phyloP scores from a whole-genome alignment of 2,113 vertebrate genomes.

The Propithecus coquereli region DNA sequence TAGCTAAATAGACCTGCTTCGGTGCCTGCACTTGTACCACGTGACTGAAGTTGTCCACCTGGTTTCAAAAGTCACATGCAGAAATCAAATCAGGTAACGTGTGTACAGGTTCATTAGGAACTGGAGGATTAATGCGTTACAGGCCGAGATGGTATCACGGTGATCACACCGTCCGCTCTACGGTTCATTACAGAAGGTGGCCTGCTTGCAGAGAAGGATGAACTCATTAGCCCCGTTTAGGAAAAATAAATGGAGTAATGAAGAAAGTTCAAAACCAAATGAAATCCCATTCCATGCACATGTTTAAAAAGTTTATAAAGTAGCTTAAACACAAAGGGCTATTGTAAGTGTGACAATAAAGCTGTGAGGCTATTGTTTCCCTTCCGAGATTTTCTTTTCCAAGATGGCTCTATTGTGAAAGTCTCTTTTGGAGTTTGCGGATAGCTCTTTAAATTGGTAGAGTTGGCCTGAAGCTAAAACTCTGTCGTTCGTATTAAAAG shows the following conservation, averaged over 20 bases:
- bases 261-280: background rate
- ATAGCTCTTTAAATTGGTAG: background rate
- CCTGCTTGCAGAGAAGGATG: background rate
- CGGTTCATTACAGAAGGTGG: background rate
- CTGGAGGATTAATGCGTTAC: fast-evolving
- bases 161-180: background rate
- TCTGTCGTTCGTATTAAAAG: background rate
- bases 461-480: background rate
- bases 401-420: background rate
- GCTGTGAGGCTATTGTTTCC: background rate
- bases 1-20: background rate
- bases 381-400: background rate
- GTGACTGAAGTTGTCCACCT: background rate
- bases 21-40: fast-evolving
- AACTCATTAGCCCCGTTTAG: background rate
- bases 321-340: background rate
- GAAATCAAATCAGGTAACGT: background rate
- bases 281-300: background rate
- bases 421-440: background rate
- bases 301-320: background rate
- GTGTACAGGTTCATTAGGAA: background rate
- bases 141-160: fast-evolving
- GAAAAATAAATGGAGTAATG: background rate
- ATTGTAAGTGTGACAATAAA: background rate
- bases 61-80: background rate